A percentile compares a stretch with the other conserved stretches of the same genome.
Evolutionary conservation across 2,888 invertebrate species (phyloP).

Genomic region (Smittia aterrima): DNA sequence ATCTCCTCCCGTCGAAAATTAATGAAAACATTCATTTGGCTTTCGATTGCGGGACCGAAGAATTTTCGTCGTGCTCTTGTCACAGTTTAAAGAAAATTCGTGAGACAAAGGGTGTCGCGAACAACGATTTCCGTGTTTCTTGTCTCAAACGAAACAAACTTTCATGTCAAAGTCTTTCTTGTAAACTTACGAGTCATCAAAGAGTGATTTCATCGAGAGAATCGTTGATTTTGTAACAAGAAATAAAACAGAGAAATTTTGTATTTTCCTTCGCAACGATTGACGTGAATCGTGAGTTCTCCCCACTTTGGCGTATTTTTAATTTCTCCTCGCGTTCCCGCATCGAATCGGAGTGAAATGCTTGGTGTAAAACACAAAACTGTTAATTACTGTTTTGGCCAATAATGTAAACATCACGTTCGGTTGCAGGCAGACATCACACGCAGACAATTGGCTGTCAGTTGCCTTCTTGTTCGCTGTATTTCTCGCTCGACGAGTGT

Average conservation of each 20-base stretch:
- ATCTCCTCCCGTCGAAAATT: neutral
- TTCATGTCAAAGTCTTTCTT: neutral
- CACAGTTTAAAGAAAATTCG: neutral
- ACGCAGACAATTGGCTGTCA: conserved; percentile 25
- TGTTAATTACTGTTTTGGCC: conserved; percentile 41
- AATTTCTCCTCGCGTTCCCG: conserved; percentile 7
- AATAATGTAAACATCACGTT: conserved; percentile 41
- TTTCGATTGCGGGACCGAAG: conserved; percentile 13
- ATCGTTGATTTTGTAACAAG: too few relatives aligned
- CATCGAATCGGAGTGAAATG: neutral
- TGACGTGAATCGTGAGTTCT: too few relatives aligned
- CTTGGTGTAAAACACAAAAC: conserved; percentile 38
- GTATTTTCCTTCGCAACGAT: too few relatives aligned
- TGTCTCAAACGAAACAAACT: neutral
- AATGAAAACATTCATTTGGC: conserved; percentile 27
- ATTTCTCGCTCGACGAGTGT: neutral
- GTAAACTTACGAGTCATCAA: too few relatives aligned
- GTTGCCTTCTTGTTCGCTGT: neutral
- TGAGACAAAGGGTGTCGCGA: neutral
- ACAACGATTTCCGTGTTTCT: neutral
- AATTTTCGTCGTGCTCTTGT: conserved; percentile 1
- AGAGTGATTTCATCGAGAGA: too few relatives aligned
- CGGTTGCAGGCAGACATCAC: conserved; percentile 18
- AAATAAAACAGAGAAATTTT: too few relatives aligned
- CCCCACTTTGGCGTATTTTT: too few relatives aligned